These are phyloP conservation scores for Phrynocephalus forsythii DNA, from an alignment of 2,797 vertebrate genomes.

Conservation along the genomic window DNA sequence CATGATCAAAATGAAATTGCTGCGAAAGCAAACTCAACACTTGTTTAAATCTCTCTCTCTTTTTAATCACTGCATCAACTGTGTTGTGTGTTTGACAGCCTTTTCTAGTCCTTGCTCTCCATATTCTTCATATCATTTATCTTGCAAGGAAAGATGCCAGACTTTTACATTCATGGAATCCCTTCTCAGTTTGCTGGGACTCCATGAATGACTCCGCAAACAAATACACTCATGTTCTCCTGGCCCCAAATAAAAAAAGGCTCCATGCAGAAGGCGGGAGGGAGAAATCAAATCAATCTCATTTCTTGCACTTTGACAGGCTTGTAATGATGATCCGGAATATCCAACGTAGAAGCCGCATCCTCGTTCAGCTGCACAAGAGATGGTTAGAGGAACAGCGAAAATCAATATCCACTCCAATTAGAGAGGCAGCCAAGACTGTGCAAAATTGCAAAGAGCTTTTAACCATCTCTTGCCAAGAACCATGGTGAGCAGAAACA, in stretches of 20 bases:
- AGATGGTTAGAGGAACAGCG: background rate
- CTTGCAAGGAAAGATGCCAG: too few species aligned
- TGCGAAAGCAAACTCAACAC: too few species aligned
- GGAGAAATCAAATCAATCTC: background rate
- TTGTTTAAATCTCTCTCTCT: too few species aligned
- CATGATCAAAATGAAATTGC: too few species aligned
- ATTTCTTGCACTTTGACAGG: background rate
- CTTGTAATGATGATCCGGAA: constrained; percentile 13
- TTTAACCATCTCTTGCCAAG: constrained; percentile 27
- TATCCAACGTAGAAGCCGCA: constrained; percentile 24
- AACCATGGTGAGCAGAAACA: background rate
- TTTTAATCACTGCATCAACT: too few species aligned
- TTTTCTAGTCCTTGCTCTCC: too few species aligned
- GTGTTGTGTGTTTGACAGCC: too few species aligned
- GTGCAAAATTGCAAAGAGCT: constrained; percentile 14
- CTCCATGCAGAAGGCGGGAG: background rate
- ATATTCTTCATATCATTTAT: too few species aligned
- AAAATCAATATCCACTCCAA: background rate
- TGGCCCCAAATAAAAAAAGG: background rate
- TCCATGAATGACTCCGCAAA: background rate
- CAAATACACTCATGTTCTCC: background rate
- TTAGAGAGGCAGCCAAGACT: background rate
- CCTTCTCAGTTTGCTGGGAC: too few species aligned
- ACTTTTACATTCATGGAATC: too few species aligned
- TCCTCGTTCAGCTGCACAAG: constrained; percentile 4